phyloP scores from a whole-genome alignment of 2,797 vertebrate species.

The Ibycter americanus region DNA sequence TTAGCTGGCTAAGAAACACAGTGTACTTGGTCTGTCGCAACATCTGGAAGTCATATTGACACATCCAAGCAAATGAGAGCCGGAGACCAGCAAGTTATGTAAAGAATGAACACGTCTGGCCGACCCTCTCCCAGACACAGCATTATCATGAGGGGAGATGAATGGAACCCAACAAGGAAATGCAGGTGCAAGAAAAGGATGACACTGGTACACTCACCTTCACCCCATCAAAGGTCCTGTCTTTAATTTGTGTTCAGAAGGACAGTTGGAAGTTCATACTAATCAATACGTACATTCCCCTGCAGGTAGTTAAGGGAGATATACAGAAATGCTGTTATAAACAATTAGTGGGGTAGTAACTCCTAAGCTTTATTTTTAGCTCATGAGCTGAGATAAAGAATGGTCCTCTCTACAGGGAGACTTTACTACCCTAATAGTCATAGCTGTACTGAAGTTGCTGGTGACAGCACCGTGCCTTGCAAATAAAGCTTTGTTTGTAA shows the following conservation, averaged over 20 bases:
- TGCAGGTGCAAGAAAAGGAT: background rate
- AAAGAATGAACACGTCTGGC: background rate
- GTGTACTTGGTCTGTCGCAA: slow-evolving; percentile 8
- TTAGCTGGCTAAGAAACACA: background rate
- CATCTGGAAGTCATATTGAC: slow-evolving; percentile 61
- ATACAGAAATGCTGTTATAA: background rate
- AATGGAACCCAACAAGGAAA: background rate
- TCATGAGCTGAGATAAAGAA: background rate
- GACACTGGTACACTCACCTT: background rate
- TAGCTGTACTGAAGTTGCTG: background rate
- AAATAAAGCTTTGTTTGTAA: background rate
- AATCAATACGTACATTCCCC: background rate
- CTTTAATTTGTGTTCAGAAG: background rate
- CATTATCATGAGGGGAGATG: background rate
- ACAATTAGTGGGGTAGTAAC: background rate
- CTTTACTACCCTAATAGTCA: background rate
- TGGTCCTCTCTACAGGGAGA: background rate
- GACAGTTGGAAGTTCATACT: background rate
- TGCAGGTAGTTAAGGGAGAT: background rate
- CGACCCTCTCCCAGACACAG: background rate
- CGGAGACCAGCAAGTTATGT: background rate
- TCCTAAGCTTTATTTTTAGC: background rate
- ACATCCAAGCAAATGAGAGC: slow-evolving; percentile 7
- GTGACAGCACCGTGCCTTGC: background rate
- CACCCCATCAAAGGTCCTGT: background rate